phyloP scores from a whole-genome alignment of 2,888 invertebrate genomes.

The Oithona nana region DNA sequence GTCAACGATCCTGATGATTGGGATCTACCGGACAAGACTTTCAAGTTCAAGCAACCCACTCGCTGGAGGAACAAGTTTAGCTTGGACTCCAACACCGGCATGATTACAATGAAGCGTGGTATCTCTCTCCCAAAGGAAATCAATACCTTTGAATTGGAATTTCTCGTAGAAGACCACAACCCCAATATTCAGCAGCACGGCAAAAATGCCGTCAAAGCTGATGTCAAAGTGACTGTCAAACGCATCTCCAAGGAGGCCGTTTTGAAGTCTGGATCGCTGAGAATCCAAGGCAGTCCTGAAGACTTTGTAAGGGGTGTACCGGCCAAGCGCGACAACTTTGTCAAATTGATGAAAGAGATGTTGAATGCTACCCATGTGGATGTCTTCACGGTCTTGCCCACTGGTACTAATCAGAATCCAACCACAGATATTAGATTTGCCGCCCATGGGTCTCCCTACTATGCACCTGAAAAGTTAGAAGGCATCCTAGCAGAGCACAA shows the following conservation, averaged over 20 bases:
- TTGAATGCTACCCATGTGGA: conserved; percentile 52
- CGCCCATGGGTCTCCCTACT: conserved; percentile 84
- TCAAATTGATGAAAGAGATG: not conserved
- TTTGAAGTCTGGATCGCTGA: conserved; percentile 71
- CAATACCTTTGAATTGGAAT: not conserved
- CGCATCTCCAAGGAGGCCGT: conserved; percentile 80
- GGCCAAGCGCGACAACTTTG: conserved; percentile 1
- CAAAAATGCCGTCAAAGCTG: conserved; percentile 45
- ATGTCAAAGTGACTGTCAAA: conserved; percentile 66
- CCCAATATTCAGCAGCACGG: conserved; percentile 27
- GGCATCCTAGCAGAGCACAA: conserved; percentile 56
- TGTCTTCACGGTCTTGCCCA: conserved; percentile 67
- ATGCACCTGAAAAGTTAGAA: conserved; percentile 66
- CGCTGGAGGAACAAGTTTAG: conserved; percentile 42
- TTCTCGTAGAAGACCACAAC: conserved; percentile 22
- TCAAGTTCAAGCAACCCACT: conserved; percentile 41
- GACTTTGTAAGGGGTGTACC: conserved; percentile 43
- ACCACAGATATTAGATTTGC: conserved; percentile 71
- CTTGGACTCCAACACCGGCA: conserved; percentile 54
- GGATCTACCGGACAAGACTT: conserved; percentile 81
- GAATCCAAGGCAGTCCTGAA: conserved; percentile 62
- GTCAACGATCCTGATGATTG: conserved; percentile 91
- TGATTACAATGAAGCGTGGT: conserved; percentile 64
- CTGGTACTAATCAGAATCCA: conserved; percentile 24
- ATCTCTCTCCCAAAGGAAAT: conserved; percentile 31